phyloP scores from a whole-genome alignment of 1,140 invertebrate genomes.

The Ganaspis sp. region DNA sequence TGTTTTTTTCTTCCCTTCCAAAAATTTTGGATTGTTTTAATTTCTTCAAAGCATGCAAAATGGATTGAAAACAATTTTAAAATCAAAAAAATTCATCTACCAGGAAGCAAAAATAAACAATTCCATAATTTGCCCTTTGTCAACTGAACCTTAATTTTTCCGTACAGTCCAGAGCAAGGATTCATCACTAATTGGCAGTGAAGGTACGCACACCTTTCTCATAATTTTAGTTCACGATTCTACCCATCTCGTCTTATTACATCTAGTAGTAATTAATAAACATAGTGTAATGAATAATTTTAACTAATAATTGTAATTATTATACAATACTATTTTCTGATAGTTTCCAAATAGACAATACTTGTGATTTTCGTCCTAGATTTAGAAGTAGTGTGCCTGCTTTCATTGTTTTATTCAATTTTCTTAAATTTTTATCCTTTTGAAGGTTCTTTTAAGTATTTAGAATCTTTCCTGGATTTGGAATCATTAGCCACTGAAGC shows the following conservation, averaged over 20 bases:
- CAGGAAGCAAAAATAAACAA: too few relatives aligned
- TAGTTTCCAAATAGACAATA: neutral
- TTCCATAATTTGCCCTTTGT: conserved; percentile 32
- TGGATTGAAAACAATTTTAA: neutral
- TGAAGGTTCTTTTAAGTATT: too few relatives aligned
- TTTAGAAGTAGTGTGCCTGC: conserved; percentile 63
- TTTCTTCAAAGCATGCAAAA: conserved; percentile 10
- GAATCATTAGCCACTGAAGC: neutral
- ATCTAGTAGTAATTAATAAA: too few relatives aligned
- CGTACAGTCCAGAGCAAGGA: conserved; percentile 70
- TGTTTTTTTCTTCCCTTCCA: too few relatives aligned
- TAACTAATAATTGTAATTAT: too few relatives aligned
- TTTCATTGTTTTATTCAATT: conserved; percentile 51
- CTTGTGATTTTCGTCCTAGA: neutral
- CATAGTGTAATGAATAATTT: too few relatives aligned
- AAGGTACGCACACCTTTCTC: conserved; percentile 73
- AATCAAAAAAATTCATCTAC: neutral
- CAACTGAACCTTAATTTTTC: conserved; percentile 52
- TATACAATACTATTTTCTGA: neutral
- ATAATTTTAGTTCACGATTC: conserved; percentile 45
- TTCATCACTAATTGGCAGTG: conserved; percentile 71
- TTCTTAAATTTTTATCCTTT: conserved; percentile 17
- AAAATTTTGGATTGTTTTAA: neutral
- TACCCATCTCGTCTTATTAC: neutral
- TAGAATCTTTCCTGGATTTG: neutral